Evolutionary conservation across 2,888 invertebrate species (phyloP), one percentile per base, ranked within the genome.

Genomic region (Malthinus flaveolus): DNA sequence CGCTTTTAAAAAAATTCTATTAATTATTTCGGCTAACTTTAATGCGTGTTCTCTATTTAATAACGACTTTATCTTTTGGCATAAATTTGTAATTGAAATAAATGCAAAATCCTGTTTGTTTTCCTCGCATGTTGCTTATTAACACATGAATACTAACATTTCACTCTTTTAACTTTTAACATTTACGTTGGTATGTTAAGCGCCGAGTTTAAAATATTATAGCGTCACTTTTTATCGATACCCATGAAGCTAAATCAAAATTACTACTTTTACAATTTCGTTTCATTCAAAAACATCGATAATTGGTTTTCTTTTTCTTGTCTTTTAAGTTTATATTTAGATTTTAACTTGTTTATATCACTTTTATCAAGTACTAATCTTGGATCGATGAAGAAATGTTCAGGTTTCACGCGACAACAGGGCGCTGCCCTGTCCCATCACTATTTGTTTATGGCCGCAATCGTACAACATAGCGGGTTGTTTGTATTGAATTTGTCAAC

Each of bases 401-500:
- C 67, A 67, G 61, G 51, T 64, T 68, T 71, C 75, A 75, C 75
- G 74, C 73, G 70, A 75, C 68, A 70, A 68, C 69, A 64, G 72
- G 73, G 73, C 72, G 73, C 71, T 69, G 71, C 65, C 70, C 70
- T 70, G 67, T 67, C 65, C 58, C 59, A 58, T 56, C 65, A 62
- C 59, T 56, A 56, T 62, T 71, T 70, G 64, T 74, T 75, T 74
- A 74, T 74, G 73, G 67, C 57, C 62, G 66, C 63, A 53, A 69
- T 71, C 72, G 65, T 72, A 68, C 72, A 74, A 73, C 72, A 71
- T 69, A 61, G 71, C 73, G 73, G 72, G 69, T 69, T 74, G 73
- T 73, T 74, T 74, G 74, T 71, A 71, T 70, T 69, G 70, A 75
- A 75, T 75, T 75, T 75, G 74, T 75, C 74, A 72, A 73, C 73